A percentile compares a stretch with the other conserved stretches of the same genome.
These are phyloP conservation scores for Tetragnatha versicolor DNA, from an alignment of 1,140 invertebrate species.

Conservation along the genomic window DNA sequence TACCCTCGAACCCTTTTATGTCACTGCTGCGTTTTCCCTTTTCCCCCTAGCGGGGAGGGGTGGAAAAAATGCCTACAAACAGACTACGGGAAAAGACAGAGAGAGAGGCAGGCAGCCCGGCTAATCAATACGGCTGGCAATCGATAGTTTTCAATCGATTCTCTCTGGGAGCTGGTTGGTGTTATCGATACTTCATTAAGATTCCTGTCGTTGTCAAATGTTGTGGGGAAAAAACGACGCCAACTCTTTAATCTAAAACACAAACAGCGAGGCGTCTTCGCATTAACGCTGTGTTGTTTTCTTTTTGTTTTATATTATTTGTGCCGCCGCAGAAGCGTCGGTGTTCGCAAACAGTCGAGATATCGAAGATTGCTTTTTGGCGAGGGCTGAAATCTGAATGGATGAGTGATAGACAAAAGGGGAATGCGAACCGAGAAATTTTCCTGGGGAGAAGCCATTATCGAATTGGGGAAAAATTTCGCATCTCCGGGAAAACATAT, in stretches of 20 bases:
- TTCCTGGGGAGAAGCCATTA: conserved; percentile 27
- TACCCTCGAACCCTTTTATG: conserved; percentile 45
- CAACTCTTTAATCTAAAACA: conserved; percentile 54
- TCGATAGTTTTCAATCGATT: conserved; percentile 48
- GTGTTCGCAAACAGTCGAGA: conserved; percentile 43
- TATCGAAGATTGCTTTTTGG: conserved; percentile 53
- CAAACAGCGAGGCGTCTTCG: conserved; percentile 36
- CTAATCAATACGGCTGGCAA: conserved; percentile 48
- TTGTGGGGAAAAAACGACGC: conserved; percentile 30
- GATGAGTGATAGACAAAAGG: conserved; percentile 53
- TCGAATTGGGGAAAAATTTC: conserved; percentile 44
- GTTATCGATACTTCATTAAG: conserved; percentile 56
- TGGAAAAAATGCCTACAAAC: conserved; percentile 32
- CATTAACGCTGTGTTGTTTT: conserved; percentile 32
- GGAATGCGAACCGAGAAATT: conserved; percentile 41
- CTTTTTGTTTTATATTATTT: background rate
- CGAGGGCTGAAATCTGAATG: conserved; percentile 43
- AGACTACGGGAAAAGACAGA: conserved; percentile 35
- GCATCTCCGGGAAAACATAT: conserved; percentile 8
- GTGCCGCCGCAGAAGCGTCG: background rate
- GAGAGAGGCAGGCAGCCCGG: conserved; percentile 16
- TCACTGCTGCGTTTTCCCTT: conserved; percentile 35
- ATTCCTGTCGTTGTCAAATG: conserved; percentile 53
- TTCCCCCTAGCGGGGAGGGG: background rate
- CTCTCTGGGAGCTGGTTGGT: conserved; percentile 34